Evolutionary conservation across 2,113 vertebrate genomes (phyloP).

Genomic region (Tenrec ecaudatus): DNA sequence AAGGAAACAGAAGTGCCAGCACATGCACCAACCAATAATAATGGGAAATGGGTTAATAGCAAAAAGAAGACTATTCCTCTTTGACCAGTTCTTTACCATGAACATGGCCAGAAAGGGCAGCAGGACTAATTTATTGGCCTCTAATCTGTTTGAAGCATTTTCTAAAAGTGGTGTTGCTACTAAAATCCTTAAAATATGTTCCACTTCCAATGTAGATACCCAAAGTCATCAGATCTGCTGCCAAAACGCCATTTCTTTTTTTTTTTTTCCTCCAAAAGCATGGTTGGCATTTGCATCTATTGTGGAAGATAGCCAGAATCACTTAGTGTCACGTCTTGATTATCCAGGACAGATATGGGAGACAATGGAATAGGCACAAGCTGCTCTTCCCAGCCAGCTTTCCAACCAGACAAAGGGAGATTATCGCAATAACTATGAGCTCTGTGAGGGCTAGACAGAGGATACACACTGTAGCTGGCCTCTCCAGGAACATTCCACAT

Average conservation of each 20-base stretch:
- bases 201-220: background rate
- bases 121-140: conserved; percentile 16
- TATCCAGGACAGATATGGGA: conserved; percentile 6
- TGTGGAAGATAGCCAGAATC: conserved; percentile 34
- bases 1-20: conserved; percentile 25
- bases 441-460: conserved; percentile 30
- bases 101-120: conserved; percentile 49
- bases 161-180: conserved; percentile 42
- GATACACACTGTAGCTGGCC: background rate
- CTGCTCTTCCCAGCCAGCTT: conserved; percentile 14
- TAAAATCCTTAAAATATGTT: conserved; percentile 60
- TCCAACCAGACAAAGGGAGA: conserved; percentile 31
- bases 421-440: background rate
- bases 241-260: conserved; percentile 53
- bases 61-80: conserved; percentile 41
- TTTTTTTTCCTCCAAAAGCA: background rate
- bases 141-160: conserved; percentile 29
- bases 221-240: conserved; percentile 28
- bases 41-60: conserved; percentile 14
- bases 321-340: conserved; percentile 2
- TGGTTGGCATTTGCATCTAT: conserved; percentile 41
- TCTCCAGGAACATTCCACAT: conserved; percentile 21
- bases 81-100: conserved; percentile 59
- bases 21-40: conserved; percentile 3
- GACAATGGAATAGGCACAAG: conserved; percentile 3